Conservation (phyloP, 2,888 invertebrate genomes). For the Acleris laterana region DNA sequence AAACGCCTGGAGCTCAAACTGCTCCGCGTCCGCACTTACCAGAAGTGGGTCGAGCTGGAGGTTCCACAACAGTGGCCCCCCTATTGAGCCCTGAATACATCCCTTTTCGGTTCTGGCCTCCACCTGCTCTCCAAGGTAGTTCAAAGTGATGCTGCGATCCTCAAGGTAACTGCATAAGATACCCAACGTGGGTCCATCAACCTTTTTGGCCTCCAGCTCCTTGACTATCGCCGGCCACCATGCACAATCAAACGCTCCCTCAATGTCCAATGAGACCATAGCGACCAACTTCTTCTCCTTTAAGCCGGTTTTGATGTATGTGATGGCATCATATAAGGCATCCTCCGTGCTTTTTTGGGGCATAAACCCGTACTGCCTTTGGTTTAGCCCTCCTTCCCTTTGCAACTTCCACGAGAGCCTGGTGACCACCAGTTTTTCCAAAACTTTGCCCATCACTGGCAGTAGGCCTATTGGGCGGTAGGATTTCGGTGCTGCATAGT, state of each 20-base stretch:
- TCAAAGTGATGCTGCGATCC: background rate
- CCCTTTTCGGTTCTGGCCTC: background rate
- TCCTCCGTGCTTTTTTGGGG: conserved; percentile 30
- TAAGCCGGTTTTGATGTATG: background rate
- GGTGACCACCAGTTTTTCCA: background rate
- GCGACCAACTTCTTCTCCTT: conserved; percentile 1
- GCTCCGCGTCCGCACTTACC: rapidly evolving
- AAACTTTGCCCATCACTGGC: background rate
- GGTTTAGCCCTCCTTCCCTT: background rate
- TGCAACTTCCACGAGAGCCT: background rate
- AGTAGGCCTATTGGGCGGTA: conserved; percentile 17
- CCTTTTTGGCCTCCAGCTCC: background rate
- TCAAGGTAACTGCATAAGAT: background rate
- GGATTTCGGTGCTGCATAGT: conserved; percentile 3
- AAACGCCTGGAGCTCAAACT: background rate
- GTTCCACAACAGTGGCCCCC: background rate
- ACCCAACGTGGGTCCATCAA: background rate
- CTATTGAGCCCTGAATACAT: background rate
- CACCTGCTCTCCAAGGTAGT: background rate
- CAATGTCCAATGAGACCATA: conserved; percentile 18
- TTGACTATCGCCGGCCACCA: background rate
- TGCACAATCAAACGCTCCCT: conserved; percentile 1
- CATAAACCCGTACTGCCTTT: conserved; percentile 23
- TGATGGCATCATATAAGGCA: conserved; percentile 11
- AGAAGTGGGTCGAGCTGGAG: background rate